Conservation (phyloP, 2,113 vertebrate genomes). For the Chionis minor region DNA sequence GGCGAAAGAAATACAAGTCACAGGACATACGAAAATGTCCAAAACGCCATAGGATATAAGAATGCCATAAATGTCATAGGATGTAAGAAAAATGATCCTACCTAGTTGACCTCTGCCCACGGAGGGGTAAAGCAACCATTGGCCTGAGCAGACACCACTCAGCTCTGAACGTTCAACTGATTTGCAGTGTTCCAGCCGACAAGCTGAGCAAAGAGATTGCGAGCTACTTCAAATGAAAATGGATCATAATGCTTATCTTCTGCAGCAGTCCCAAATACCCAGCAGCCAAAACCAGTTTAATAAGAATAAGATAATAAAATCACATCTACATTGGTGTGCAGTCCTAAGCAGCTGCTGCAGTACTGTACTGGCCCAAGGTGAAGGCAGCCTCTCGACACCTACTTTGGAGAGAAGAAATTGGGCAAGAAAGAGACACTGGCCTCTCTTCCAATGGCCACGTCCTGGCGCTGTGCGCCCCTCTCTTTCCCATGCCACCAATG, state of each 20-base stretch:
- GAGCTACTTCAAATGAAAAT: neutral
- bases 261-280: neutral
- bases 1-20: neutral
- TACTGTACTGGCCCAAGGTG: neutral
- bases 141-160: neutral
- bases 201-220: neutral
- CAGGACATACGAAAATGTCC: neutral
- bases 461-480: accelerated
- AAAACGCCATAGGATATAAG: neutral
- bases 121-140: neutral
- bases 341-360: neutral
- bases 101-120: neutral
- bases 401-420: neutral
- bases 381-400: neutral
- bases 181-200: neutral
- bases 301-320: neutral
- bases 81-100: neutral
- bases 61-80: neutral
- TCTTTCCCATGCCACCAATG: accelerated
- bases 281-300: neutral
- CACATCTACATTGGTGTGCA: neutral
- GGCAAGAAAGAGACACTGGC: neutral
- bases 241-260: neutral
- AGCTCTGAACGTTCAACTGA: neutral
- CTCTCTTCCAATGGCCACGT: neutral